Conservation (phyloP, 2,888 invertebrate species). For the Sphaeridia pumilis region DNA sequence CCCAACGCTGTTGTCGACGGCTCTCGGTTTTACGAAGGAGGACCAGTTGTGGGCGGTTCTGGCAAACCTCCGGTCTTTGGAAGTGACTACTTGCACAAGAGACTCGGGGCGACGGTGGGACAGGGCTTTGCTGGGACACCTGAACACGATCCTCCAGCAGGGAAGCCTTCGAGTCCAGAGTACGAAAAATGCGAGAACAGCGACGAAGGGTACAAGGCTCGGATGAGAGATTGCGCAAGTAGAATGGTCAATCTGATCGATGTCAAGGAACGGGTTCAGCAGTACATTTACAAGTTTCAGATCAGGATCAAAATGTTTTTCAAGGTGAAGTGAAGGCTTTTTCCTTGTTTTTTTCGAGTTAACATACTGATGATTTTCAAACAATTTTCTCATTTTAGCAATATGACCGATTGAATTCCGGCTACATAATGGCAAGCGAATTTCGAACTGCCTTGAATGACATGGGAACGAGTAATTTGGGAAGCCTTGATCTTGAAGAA, state of each 20-base stretch:
- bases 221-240: no score
- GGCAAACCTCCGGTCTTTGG: conserved; percentile 30
- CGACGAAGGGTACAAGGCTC: conserved; percentile 39
- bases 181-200: conserved; percentile 45
- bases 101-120: conserved; percentile 22
- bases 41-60: conserved; percentile 30
- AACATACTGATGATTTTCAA: background rate
- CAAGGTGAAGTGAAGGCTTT: no score
- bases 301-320: conserved; percentile 58
- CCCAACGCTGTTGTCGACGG: conserved; percentile 23
- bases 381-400: conserved; percentile 42
- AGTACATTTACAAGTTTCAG: conserved; percentile 52
- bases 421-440: conserved; percentile 56
- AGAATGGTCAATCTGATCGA: no score
- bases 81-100: conserved; percentile 26
- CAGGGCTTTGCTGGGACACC: conserved; percentile 32
- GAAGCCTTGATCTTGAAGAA: conserved; percentile 48
- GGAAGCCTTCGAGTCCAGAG: conserved; percentile 42
- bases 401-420: conserved; percentile 56
- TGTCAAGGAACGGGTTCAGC: conserved; percentile 55
- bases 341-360: background rate
- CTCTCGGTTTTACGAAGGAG: conserved; percentile 31
- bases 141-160: conserved; percentile 25
- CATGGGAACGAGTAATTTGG: conserved; percentile 50
- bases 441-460: conserved; percentile 58